Base-by-base conservation (phyloP, 2,888 invertebrate genomes). In the Torymus aiolomorphi region DNA sequence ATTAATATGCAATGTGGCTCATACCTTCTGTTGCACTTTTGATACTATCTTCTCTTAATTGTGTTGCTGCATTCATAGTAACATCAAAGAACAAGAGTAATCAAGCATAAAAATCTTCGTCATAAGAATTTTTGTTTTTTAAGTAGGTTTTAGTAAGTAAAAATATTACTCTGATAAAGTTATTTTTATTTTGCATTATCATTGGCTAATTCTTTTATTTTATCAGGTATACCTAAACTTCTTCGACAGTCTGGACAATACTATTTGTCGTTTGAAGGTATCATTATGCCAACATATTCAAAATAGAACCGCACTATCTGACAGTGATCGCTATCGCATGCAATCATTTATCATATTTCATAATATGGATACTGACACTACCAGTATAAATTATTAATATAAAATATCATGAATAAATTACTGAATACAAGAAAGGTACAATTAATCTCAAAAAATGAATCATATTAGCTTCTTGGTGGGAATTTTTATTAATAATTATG, bases 281-380 rank as follows among this genome's bases (percentile, higher is more conserved):
- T 96, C 93, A 96, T 95, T 86, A 99, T 96, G 63, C 98, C 97
- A 54, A 99, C 98, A 91, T 99, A 99, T 88, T 97, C 97, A 89
- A 98, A 98, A 91, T 99, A 99, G 91, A 98, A 99, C 99, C 99
- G 99, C 91, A 98, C 98, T 83, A 98, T 97, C 74, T 95, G 93
- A 91, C 99, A 99, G 85, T 96, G 95, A 82, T 94, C 94, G 4
- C 95, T 96, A 89, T 97, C 97, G 89, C 97, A 97, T 4, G 96
- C 97, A 81, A 97, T 97, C 97, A 97, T 97, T 90, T 97, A 97
- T 0, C 96, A 96, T 1, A 97, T 96, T 88, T 97, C 97, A 89
- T 97, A 97, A 89, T 97, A 97, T 0, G 97, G 97, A 88, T 96
- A 96, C 80, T 95, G 95, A 89, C 97, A 97, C 87, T 96, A 96